Conservation (phyloP, 2,797 vertebrate genomes). For the Allobates femoralis region DNA sequence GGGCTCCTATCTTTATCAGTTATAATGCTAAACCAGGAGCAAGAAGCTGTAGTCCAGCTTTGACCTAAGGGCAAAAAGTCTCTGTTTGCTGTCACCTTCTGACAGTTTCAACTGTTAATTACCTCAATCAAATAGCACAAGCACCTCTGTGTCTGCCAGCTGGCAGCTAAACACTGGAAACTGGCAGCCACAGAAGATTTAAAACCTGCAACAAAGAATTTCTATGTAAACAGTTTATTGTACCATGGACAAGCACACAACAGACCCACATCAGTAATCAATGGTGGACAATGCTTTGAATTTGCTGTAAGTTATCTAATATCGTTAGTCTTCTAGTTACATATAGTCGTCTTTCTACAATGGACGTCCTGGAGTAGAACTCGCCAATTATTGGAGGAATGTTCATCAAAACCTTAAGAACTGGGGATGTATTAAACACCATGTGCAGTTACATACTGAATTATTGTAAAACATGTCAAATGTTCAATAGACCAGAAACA, state of each 20-base stretch:
- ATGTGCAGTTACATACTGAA: conserved; percentile 2
- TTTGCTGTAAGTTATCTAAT: conserved; percentile 30
- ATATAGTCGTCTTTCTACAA: conserved; percentile 1
- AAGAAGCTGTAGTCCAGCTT: conserved; percentile 79
- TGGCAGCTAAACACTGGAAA: conserved; percentile 74
- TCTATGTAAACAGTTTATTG: conserved; percentile 81
- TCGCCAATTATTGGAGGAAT: not conserved
- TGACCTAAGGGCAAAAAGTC: conserved; percentile 80
- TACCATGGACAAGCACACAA: conserved; percentile 73
- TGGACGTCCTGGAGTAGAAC: not conserved
- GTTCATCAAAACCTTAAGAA: conserved; percentile 17
- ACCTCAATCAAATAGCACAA: conserved; percentile 79
- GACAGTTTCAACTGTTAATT: conserved; percentile 82
- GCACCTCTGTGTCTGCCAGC: conserved; percentile 83
- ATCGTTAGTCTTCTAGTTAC: conserved; percentile 11
- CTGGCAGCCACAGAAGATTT: conserved; percentile 80
- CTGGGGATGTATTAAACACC: not conserved
- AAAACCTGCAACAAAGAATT: conserved; percentile 81
- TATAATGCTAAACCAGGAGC: conserved; percentile 77
- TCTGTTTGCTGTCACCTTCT: conserved; percentile 80
- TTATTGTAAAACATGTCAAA: conserved; percentile 44
- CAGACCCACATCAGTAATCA: conserved; percentile 72
- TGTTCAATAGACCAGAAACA: conserved; percentile 47
- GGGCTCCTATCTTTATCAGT: conserved; percentile 74
- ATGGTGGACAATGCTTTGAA: conserved; percentile 64